Evolutionary conservation across 2,797 vertebrate species (phyloP), one percentile per base, ranked within the genome.

Genomic region (Enteromius thamalakanensis): DNA sequence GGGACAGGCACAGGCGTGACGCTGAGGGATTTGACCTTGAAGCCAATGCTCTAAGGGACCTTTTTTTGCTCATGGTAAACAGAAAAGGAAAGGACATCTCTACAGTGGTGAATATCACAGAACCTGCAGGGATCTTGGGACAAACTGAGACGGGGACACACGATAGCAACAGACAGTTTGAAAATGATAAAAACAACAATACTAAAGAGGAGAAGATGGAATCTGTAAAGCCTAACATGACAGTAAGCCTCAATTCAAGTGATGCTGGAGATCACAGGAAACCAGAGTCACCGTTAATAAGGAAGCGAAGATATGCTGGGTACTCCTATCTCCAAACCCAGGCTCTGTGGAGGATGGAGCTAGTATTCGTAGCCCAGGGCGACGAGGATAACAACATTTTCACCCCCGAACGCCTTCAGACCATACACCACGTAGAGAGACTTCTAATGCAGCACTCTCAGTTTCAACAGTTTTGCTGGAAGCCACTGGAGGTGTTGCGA

Each of bases 381-480:
- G 95, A 95, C 0, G 93, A 95, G 0, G 91, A 98, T 10, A 93
- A 90, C 87, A 99, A 99, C 92, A 99, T 99, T 90, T 99, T 99
- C 92, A 98, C 97, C 47, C 96, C 96, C 0, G 97, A 98, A 84
- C 95, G 98, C 6, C 93, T 99, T 85, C 90, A 96, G 76, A 98
- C 97, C 0, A 96, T 99, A 92, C 98, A 98, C 0, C 93, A 93
- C 8, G 96, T 99, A 0, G 98, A 99, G 90, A 95, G 92, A 34
- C 95, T 96, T 84, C 95, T 99, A 91, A 98, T 98, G 97, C 96
- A 97, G 89, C 97, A 98, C 58, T 96, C 97, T 0, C 96, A 94
- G 87, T 99, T 99, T 90, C 92, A 95, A 32, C 96, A 98, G 89
- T 99, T 99, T 92, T 99, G 98, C 90, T 99, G 98, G 98, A 99